Evolutionary conservation across 2,888 invertebrate species (phyloP), one percentile per base, ranked within the genome.

Genomic region (Cetonia aurata): DNA sequence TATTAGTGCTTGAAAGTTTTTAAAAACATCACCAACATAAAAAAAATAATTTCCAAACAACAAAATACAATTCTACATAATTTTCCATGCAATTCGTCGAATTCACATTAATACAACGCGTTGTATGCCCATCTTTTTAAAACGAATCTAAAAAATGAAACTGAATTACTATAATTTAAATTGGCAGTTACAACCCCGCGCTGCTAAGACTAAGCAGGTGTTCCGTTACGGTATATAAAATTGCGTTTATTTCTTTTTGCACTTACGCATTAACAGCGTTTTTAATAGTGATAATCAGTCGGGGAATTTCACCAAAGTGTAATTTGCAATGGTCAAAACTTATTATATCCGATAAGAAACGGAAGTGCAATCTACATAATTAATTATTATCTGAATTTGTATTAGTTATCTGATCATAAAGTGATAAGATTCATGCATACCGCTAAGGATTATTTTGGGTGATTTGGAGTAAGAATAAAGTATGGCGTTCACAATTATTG

Each of bases 291-390:
- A 41, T 56, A 56, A 56, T 56, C 41, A 56, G 33, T 56, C 41
- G 37, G 56, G 17, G 37, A 37, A 56, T 56, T 56, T 56, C 12
- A 25, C 25, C 25, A 25, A 3, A 1, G 25, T 56, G 37, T 41
- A 56, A 56, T 56, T 56, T 56, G 41, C 56, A 15, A 41, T 56
- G 56, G 9, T 37, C 15, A 13, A 56, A 56, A 25, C 25, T 56
- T 56, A 56, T 56, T 56, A 56, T 56, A 41, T 56, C 56, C 56
- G 15, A 41, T 1, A 56, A 6, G 56, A 17, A 56, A 37, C 56
- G 56, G 56, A 56, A 56, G 15, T 37, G 17, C 17, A 56, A 56
- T 56, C 17, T 56, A 41, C 37, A 56, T 56, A 56, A 56, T 56
- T 56, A 56, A 56, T 41, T 56, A 56, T 56, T 12, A 17, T 25